Evolutionary conservation across 2,113 vertebrate species (phyloP).

Genomic region (Halichoerus grypus): DNA sequence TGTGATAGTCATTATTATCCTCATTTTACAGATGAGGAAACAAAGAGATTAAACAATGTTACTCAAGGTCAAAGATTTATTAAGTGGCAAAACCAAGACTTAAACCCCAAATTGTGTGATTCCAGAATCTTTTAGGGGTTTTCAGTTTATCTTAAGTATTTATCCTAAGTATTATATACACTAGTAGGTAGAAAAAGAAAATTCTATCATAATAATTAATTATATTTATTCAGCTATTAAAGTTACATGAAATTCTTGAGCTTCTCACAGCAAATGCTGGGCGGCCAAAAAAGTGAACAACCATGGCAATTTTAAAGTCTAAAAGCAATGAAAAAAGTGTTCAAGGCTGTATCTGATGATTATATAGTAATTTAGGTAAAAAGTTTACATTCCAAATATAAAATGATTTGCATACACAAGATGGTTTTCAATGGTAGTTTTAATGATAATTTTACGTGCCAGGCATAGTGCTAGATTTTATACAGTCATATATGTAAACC

Average conservation of each 20-base stretch:
- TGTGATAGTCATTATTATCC: neutral
- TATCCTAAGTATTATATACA: conserved; percentile 2
- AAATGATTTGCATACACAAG: neutral
- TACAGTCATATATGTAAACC: neutral
- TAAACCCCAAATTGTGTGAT: neutral
- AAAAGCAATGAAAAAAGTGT: conserved; percentile 29
- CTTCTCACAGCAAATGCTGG: neutral
- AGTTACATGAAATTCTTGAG: conserved; percentile 16
- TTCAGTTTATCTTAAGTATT: neutral
- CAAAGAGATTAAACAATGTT: conserved; percentile 23
- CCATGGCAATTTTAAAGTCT: neutral
- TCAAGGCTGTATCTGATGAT: neutral
- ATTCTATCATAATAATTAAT: neutral
- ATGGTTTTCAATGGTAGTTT: conserved; percentile 5
- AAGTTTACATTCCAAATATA: neutral
- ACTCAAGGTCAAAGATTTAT: neutral
- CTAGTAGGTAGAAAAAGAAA: neutral
- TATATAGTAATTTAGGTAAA: conserved; percentile 45
- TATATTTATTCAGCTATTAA: neutral
- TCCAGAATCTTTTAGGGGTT: neutral
- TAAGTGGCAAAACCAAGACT: conserved; percentile 21
- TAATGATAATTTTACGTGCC: neutral
- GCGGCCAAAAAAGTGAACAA: neutral
- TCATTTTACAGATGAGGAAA: conserved; percentile 14
- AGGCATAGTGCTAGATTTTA: neutral